These are phyloP conservation scores for Batillaria attramentaria DNA, from an alignment of 1,140 invertebrate species.

Conservation along the genomic window DNA sequence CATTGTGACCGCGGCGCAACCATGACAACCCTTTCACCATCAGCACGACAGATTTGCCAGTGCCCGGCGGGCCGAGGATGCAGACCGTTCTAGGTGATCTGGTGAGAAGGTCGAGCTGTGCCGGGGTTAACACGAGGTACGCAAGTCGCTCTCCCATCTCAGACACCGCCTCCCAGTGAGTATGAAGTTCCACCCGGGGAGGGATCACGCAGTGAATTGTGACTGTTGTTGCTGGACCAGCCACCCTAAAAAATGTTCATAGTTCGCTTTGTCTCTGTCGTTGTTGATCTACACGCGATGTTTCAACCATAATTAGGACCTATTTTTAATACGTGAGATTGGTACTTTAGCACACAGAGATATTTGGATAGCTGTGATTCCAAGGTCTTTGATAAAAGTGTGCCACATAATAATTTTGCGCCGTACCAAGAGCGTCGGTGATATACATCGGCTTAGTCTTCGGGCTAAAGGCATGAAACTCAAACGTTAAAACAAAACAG, in stretches of 20 bases:
- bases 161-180: not conserved
- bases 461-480: too few relatives aligned
- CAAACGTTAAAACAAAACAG: too few relatives aligned
- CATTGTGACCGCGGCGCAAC: not conserved
- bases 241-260: not conserved
- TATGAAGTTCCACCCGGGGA: slow-evolving; percentile 8
- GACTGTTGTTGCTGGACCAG: slow-evolving; percentile 18
- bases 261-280: not conserved
- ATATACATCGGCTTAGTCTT: too few relatives aligned
- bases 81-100: not conserved
- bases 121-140: not conserved
- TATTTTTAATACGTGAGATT: too few relatives aligned
- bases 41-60: not conserved
- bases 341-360: too few relatives aligned
- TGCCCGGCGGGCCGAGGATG: not conserved
- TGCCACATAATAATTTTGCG: too few relatives aligned
- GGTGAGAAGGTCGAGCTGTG: not conserved
- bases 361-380: too few relatives aligned
- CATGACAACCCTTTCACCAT: not conserved
- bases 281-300: not conserved
- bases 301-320: too few relatives aligned
- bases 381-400: too few relatives aligned
- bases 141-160: slow-evolving; percentile 1
- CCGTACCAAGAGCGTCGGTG: too few relatives aligned
- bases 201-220: slow-evolving; percentile 1